These are phyloP conservation scores for Hesperia comma DNA, from an alignment of 2,888 invertebrate species.

Conservation along the genomic window DNA sequence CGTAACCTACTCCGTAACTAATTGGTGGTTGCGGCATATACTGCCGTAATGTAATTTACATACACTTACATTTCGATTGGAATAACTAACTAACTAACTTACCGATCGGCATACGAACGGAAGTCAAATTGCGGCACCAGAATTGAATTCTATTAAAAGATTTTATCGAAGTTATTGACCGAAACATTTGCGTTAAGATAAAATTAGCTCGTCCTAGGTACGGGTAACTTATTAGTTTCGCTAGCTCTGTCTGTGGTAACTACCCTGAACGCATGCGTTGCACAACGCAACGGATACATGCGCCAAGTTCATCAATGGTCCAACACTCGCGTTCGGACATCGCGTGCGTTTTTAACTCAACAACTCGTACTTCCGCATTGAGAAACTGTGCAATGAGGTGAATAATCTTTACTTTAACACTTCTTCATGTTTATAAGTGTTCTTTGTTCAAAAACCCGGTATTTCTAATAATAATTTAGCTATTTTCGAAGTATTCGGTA, in stretches of 20 bases:
- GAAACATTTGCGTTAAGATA: conserved; percentile 57
- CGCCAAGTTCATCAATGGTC: conserved; percentile 60
- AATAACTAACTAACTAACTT: conserved; percentile 47
- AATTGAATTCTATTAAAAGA: conserved; percentile 47
- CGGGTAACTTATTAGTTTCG: conserved; percentile 62
- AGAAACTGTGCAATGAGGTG: conserved; percentile 11
- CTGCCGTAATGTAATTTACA: conserved; percentile 19
- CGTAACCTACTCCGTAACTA: conserved; percentile 12
- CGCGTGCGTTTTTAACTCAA: conserved; percentile 42
- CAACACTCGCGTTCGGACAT: conserved; percentile 48
- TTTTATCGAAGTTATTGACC: conserved; percentile 72
- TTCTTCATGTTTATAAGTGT: background rate
- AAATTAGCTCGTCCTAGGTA: conserved; percentile 46
- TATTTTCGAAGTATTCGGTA: conserved; percentile 9
- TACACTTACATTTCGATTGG: conserved; percentile 41
- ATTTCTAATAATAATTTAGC: background rate
- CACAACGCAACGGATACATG: conserved; percentile 51
- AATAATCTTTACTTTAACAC: background rate
- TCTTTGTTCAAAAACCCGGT: background rate
- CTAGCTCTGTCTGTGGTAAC: conserved; percentile 58
- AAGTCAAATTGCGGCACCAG: conserved; percentile 24
- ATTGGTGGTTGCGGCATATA: conserved; percentile 5
- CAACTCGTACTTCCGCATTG: conserved; percentile 29
- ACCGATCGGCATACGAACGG: conserved; percentile 19
- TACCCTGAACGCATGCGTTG: conserved; percentile 61